Conservation (phyloP, 2,888 invertebrate species). For the Thyatira batis region DNA sequence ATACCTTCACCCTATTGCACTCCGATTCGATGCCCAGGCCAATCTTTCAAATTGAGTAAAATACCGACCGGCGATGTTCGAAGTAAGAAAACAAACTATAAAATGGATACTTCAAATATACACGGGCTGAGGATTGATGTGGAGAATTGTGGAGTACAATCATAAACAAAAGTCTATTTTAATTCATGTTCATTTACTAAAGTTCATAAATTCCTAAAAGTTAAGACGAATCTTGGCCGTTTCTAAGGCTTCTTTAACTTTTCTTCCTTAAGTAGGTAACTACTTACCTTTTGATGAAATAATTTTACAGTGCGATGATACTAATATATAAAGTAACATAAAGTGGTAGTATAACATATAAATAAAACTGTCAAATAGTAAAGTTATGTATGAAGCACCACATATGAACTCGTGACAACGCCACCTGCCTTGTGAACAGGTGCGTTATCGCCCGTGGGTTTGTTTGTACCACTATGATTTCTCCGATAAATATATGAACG, state of each 20-base stretch:
- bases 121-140: background rate
- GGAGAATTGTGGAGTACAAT: background rate
- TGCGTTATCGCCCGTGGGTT: background rate
- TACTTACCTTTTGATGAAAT: too few species aligned
- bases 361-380: background rate
- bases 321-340: background rate
- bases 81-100: constrained; percentile 1
- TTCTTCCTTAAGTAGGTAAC: background rate
- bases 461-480: background rate
- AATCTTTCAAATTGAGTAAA: constrained; percentile 51
- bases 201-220: too few species aligned
- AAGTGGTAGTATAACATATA: background rate
- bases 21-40: constrained; percentile 50
- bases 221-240: too few species aligned
- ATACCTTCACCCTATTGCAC: constrained; percentile 67
- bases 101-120: constrained; percentile 1
- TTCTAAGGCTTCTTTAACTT: too few species aligned
- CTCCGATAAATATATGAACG: background rate
- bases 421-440: background rate
- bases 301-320: too few species aligned
- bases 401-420: background rate
- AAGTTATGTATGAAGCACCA: background rate
- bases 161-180: background rate
- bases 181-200: too few species aligned
- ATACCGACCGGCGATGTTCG: constrained; percentile 8